These are phyloP conservation scores for Nesidiocoris tenuis DNA, from an alignment of 2,888 invertebrate genomes.

Conservation along the genomic window DNA sequence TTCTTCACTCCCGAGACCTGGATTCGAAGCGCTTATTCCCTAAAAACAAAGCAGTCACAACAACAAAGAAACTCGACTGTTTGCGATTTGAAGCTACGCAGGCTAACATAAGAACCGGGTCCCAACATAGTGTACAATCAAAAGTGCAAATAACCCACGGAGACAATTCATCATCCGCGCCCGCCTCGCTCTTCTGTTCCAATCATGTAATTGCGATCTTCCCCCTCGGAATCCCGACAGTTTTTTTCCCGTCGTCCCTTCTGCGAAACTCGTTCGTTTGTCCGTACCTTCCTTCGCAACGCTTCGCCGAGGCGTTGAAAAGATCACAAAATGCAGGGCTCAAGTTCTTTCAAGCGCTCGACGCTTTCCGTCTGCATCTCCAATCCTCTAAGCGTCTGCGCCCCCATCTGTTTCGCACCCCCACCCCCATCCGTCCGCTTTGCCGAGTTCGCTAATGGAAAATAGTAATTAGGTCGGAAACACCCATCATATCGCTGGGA, in stretches of 20 bases:
- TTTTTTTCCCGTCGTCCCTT: constrained; percentile 3
- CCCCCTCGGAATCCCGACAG: neutral
- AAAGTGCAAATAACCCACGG: neutral
- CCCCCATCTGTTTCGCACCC: neutral
- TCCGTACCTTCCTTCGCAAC: neutral
- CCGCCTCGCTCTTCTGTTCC: constrained; percentile 15
- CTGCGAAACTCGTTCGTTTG: neutral
- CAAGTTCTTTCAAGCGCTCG: constrained; percentile 9
- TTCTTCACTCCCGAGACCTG: too few relatives aligned
- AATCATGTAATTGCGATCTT: constrained; percentile 24
- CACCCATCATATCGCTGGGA: neutral
- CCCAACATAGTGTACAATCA: too few relatives aligned
- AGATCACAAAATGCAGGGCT: constrained; percentile 16
- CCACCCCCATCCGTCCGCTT: neutral
- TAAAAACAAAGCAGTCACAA: too few relatives aligned
- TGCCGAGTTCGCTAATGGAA: constrained; percentile 21
- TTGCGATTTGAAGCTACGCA: too few relatives aligned
- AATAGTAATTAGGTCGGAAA: constrained; percentile 30
- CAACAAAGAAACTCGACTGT: too few relatives aligned
- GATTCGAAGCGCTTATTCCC: too few relatives aligned
- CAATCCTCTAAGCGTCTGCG: neutral
- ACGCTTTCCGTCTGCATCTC: constrained; percentile 9
- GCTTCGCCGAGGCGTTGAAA: neutral
- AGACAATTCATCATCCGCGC: constrained; percentile 28
- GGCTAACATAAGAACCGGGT: too few relatives aligned